Evolutionary conservation across 2,113 vertebrate species (phyloP), one percentile per base, ranked within the genome.

Genomic region (Leptosomus discolor): DNA sequence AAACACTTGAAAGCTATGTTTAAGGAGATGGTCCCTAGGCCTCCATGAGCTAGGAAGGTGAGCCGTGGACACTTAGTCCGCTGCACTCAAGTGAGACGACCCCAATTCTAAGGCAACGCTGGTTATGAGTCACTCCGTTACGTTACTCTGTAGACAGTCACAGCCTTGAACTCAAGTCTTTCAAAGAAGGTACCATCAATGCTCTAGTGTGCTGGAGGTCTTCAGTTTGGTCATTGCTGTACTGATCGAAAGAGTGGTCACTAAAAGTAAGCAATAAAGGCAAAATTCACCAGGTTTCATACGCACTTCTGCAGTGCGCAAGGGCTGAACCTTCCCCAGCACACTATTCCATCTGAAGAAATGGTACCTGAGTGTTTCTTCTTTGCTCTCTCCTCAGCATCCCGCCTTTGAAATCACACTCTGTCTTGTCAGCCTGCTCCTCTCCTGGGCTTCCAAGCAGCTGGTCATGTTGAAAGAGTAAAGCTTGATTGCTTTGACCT

Each of bases 401-500:
- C 50, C 17, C 3, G 2, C 50, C 51, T 88, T 74, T 81, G 79
- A 81, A 77, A 67, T 73, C 71, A 67, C 43, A 29, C 39, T 90
- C 60, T 81, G 30, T 50, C 84, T 85, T 86, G 50, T 43, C 56
- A 92, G 32, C 36, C 50, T 46, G 48, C 32, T 87, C 70, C 23
- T 85, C 69, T 75, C 58, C 67, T 48, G 78, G 92, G 60, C 18
- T 91, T 64, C 53, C 4, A 6, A 51, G 45, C 53, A 77, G 54
- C 65, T 71, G 57, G 77, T 90, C 10, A 18, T 63, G 53, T 36
- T 7, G 4, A 37, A 70, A 93, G 37, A 67, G 41, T 17, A 80
- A 88, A 80, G 20, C 13, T 90, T 88, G 79, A 93, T 94, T 83
- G 48, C 23, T 75, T 76, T 92, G 88, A 93, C 74, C 57, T 96